A percentile compares a stretch with the other conserved stretches of the same genome.
These are phyloP conservation scores for Verasper variegatus DNA, from an alignment of 2,113 vertebrate genomes.

Conservation along the genomic window DNA sequence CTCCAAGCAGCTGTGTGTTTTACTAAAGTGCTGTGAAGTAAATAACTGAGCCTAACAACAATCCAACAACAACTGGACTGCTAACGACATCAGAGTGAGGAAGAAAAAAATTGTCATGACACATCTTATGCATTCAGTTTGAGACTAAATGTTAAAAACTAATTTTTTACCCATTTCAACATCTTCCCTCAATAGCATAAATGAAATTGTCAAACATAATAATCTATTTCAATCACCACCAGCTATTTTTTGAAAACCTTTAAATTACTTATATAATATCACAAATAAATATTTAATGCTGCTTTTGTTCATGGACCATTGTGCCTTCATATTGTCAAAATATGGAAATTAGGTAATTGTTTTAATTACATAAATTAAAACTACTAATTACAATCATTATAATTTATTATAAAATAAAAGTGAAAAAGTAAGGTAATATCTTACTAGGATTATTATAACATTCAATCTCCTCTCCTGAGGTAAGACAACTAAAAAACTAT, in stretches of 20 bases:
- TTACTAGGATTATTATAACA: background rate
- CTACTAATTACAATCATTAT: background rate
- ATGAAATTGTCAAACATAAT: too few species aligned
- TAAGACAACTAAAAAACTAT: background rate
- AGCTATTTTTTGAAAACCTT: background rate
- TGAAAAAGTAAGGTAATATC: background rate
- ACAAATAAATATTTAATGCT: background rate
- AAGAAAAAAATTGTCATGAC: background rate
- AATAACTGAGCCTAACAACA: slow-evolving; percentile 9
- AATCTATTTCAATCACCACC: too few species aligned
- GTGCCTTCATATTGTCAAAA: background rate
- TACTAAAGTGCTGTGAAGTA: slow-evolving; percentile 45
- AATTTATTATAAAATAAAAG: slow-evolving; percentile 7
- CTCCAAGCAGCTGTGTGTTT: slow-evolving; percentile 39
- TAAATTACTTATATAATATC: background rate
- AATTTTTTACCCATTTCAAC: too few species aligned
- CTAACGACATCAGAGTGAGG: background rate
- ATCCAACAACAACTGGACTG: too few species aligned
- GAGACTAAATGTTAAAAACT: too few species aligned
- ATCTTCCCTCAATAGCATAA: too few species aligned
- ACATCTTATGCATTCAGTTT: too few species aligned
- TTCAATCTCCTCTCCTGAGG: too few species aligned
- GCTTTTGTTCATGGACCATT: background rate
- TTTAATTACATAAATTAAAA: slow-evolving; percentile 1
- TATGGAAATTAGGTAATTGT: background rate